phyloP scores from a whole-genome alignment of 2,888 invertebrate species.

The Harmothoe impar region DNA sequence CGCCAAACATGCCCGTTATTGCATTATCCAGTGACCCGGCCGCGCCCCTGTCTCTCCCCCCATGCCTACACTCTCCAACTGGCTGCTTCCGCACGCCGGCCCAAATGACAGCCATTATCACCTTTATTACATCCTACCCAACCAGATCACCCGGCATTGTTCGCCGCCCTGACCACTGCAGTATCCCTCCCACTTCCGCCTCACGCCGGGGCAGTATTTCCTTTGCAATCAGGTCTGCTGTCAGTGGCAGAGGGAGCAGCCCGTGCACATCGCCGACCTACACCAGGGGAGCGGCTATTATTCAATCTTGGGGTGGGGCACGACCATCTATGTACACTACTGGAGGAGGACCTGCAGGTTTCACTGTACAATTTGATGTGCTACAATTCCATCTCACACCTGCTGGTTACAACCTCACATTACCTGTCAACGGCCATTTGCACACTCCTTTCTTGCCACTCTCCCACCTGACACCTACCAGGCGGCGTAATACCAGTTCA shows the following conservation, averaged over 20 bases:
- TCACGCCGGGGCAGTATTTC: neutral
- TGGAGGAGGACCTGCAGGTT: neutral
- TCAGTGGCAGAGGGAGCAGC: neutral
- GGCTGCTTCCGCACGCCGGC: conserved; percentile 7
- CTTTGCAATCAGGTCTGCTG: conserved; percentile 40
- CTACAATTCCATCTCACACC: conserved; percentile 42
- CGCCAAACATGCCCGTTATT: conserved; percentile 55
- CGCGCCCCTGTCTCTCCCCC: conserved; percentile 48
- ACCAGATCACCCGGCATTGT: conserved; percentile 53
- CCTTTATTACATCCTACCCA: conserved; percentile 54
- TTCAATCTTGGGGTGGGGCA: neutral
- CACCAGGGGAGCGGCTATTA: conserved; percentile 13
- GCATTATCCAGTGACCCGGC: conserved; percentile 43
- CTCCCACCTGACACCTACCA: too few species aligned
- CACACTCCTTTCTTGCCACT: too few species aligned
- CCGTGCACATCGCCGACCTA: neutral
- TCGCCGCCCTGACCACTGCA: conserved; percentile 14
- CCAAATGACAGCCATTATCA: conserved; percentile 58
- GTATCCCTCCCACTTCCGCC: conserved; percentile 34
- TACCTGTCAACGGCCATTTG: too few species aligned
- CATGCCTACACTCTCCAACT: conserved; percentile 22
- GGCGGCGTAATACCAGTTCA: too few species aligned
- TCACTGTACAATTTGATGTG: neutral
- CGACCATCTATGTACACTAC: neutral
- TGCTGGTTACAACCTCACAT: neutral